A percentile compares a stretch with the other conserved stretches of the same genome.
Conservation (phyloP, 2,888 invertebrate genomes). For the Hypsopygia costalis region DNA sequence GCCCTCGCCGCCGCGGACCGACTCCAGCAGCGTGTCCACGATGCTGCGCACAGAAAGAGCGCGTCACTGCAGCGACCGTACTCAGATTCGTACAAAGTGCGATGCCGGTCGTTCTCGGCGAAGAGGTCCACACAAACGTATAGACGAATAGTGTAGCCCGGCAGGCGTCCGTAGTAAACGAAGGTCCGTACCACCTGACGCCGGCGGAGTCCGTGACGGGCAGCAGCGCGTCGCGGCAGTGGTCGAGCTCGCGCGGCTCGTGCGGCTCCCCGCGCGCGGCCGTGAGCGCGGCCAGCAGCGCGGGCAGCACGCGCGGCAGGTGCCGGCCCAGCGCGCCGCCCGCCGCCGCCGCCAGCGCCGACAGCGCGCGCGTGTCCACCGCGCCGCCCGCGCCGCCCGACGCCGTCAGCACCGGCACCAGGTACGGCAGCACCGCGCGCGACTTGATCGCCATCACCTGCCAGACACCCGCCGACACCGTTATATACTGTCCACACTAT, state of each 20-base stretch:
- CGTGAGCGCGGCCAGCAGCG: constrained; percentile 88
- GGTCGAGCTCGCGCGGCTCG: constrained; percentile 89
- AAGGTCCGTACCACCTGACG: constrained; percentile 80
- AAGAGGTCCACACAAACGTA: too few relatives aligned
- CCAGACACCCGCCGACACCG: too few relatives aligned
- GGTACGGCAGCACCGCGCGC: constrained; percentile 95
- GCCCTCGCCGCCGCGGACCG: constrained; percentile 69
- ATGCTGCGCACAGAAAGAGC: too few relatives aligned
- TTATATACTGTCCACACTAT: too few relatives aligned
- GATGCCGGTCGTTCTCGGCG: too few relatives aligned
- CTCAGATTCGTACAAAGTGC: too few relatives aligned
- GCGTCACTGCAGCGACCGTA: too few relatives aligned
- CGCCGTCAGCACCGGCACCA: constrained; percentile 95
- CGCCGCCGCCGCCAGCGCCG: constrained; percentile 96
- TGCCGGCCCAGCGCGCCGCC: constrained; percentile 95
- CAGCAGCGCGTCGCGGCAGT: constrained; percentile 95
- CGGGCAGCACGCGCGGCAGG: constrained; percentile 94
- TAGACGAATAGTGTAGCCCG: too few relatives aligned
- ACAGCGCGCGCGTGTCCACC: constrained; percentile 94
- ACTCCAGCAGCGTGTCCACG: constrained; percentile 91
- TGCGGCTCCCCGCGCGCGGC: constrained; percentile 83
- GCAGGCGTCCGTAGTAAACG: too few relatives aligned
- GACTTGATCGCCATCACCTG: constrained; percentile 97
- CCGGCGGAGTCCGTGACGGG: constrained; percentile 95
- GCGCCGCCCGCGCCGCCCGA: constrained; percentile 48